phyloP scores from a whole-genome alignment of 2,113 vertebrate genomes.

The Chloebia gouldiae region DNA sequence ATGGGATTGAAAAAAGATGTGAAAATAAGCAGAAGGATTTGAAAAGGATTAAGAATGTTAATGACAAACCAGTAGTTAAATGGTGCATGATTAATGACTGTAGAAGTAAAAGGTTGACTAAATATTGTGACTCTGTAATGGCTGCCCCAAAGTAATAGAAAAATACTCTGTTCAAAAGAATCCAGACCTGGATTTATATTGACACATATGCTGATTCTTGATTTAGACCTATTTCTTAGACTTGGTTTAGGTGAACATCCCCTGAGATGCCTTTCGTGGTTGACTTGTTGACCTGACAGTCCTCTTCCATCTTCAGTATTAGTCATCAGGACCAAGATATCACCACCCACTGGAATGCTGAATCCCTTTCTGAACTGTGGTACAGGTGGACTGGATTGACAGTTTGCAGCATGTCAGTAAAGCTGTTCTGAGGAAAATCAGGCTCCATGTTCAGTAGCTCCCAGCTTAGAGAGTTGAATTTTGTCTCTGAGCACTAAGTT shows the following conservation, averaged over 20 bases:
- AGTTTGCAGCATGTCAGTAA: not conserved
- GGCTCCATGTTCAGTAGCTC: not conserved
- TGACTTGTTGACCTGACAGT: not conserved
- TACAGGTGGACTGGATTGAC: not conserved
- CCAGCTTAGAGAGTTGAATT: not conserved
- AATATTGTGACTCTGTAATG: conserved; percentile 51
- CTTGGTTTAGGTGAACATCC: not conserved
- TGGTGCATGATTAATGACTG: conserved; percentile 50
- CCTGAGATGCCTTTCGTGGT: not conserved
- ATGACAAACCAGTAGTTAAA: conserved; percentile 56
- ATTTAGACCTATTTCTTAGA: not conserved
- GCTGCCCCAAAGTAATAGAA: not conserved
- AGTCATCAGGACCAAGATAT: not conserved
- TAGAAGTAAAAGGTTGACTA: conserved; percentile 50
- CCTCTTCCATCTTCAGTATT: not conserved
- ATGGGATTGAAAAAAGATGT: conserved; percentile 16
- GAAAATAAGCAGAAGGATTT: conserved; percentile 53
- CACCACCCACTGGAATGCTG: not conserved
- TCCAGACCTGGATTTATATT: not conserved
- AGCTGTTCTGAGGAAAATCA: not conserved
- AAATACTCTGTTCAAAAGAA: not conserved
- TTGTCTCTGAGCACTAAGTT: conserved; percentile 1
- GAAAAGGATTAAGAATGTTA: conserved; percentile 47
- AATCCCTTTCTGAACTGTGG: not conserved
- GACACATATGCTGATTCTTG: not conserved